Evolutionary conservation across 2,797 vertebrate genomes (phyloP).

Genomic region (Oreochromis mossambicus): DNA sequence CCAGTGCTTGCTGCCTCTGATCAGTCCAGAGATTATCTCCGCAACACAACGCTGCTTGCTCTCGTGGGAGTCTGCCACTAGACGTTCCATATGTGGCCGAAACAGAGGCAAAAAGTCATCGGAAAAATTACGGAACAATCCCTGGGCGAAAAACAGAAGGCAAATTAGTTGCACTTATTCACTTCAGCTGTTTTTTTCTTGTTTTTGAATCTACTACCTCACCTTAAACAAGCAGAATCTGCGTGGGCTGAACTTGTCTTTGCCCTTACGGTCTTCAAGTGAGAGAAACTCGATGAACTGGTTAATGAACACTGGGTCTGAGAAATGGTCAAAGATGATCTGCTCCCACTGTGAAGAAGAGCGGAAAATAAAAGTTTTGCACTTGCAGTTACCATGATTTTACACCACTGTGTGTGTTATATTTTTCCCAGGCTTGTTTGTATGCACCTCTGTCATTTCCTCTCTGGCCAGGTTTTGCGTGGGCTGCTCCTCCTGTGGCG

Average conservation of each 20-base stretch:
- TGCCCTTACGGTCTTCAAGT: slow-evolving; percentile 97
- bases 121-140: slow-evolving; percentile 92
- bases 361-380: neutral
- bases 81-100: slow-evolving; percentile 87
- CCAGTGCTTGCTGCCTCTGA: slow-evolving; percentile 96
- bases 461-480: slow-evolving; percentile 84
- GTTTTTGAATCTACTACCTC: slow-evolving; percentile 13
- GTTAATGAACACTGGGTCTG: slow-evolving; percentile 89
- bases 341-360: slow-evolving; percentile 83
- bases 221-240: slow-evolving; percentile 99
- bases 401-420: neutral
- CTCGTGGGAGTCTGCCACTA: slow-evolving; percentile 90
- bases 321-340: slow-evolving; percentile 95
- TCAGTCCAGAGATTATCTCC: slow-evolving; percentile 94
- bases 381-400: neutral
- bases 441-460: slow-evolving; percentile 88
- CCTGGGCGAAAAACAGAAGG: slow-evolving; percentile 66
- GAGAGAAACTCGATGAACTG: slow-evolving; percentile 96
- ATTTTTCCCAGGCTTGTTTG: neutral
- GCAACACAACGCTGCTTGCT: slow-evolving; percentile 94
- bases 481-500: slow-evolving; percentile 86
- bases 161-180: neutral
- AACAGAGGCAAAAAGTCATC: slow-evolving; percentile 88
- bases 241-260: slow-evolving; percentile 97
- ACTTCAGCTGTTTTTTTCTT: neutral